Evolutionary conservation across 1,140 invertebrate genomes (phyloP), one percentile per base, ranked within the genome.

Genomic region (Drosophila simulans): DNA sequence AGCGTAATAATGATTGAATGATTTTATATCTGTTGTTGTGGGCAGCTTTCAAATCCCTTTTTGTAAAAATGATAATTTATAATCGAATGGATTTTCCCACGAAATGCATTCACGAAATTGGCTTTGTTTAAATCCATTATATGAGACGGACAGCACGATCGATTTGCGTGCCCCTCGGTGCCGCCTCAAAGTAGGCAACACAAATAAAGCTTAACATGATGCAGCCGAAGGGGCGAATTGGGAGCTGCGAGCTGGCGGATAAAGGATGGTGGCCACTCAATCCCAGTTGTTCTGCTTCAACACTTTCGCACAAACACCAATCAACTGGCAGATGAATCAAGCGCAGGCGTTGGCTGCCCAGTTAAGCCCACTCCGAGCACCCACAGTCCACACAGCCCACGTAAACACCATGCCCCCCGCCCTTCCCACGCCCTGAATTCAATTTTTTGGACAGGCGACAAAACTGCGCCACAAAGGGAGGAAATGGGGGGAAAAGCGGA

Each of bases 341-440:
- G 62, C 74, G 79, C 83, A 75, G 70, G 79, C 78, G 83, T 88
- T 84, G 54, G 74, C 68, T 62, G 52, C 70, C 77, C 58, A 73
- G 40, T 71, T 68, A 54, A 77, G 74, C 48, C 48, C 25, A 49
- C 48, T 49, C 25, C 17, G 4, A 31, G 17, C 27, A 49, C 25
- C 48, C 48, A 27, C 46, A 27, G 13, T 12, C 25, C 7, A 27
- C 2, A 27, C 12, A 49, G 10, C 22, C 22, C 5, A n/a, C 13
- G 7, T 3, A 48, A 13, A n/a, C 17, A 25, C 45, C 43, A 31
- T 31, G 31, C 20, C 7, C 5, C 45, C n/a, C 70, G 22, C 20
- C 20, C 51, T 22, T 11, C 57, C 59, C n/a, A 25, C 59, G 17
- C 60, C 20, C 45, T 25, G 20, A 35, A 63, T 20, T 31, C 53